Conservation (phyloP, 2,888 invertebrate genomes). For the Bellardia pandia region DNA sequence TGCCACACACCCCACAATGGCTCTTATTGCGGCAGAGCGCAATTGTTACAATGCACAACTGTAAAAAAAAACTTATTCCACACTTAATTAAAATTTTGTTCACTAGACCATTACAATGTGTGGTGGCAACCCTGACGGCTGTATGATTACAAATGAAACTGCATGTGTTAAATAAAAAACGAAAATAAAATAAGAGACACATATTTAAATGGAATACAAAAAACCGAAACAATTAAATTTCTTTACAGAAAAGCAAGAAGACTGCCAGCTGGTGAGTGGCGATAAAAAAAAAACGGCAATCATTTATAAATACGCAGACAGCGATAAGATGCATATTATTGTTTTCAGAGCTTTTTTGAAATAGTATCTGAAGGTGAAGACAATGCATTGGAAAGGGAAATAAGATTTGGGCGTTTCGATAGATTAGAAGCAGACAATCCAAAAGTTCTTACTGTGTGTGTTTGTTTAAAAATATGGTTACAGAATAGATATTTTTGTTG, state of each 20-base stretch:
- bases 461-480: too few species aligned
- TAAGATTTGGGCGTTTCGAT: too few species aligned
- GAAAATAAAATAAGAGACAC: neutral
- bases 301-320: neutral
- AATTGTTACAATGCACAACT: neutral
- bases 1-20: neutral
- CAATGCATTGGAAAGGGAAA: too few species aligned
- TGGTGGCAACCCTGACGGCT: conserved; percentile 53
- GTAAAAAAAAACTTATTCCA: conserved; percentile 43
- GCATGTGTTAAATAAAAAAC: conserved; percentile 40
- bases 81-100: conserved; percentile 76
- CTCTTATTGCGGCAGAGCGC: neutral
- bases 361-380: too few species aligned
- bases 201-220: neutral
- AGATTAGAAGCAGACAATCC: too few species aligned
- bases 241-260: neutral
- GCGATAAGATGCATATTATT: neutral
- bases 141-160: conserved; percentile 47
- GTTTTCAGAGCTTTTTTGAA: neutral
- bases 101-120: conserved; percentile 72
- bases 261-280: neutral
- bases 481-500: too few species aligned
- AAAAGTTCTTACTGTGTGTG: too few species aligned
- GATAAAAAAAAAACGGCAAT: neutral
- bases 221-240: conserved; percentile 51